These are phyloP conservation scores for Saccostrea glomerata DNA, from an alignment of 1,140 invertebrate genomes.

Conservation along the genomic window DNA sequence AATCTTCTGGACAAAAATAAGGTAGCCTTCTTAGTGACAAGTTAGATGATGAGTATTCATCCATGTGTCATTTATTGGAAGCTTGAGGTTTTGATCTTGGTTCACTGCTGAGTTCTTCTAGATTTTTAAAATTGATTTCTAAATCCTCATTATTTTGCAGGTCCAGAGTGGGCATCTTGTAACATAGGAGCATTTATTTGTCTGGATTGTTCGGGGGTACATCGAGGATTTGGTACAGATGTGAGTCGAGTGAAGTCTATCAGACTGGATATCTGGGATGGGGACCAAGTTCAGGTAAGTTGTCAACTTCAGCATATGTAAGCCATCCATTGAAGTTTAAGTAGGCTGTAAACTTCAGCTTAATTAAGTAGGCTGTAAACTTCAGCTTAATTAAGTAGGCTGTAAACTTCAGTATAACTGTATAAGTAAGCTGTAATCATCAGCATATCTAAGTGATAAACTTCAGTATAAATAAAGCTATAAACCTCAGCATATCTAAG, in stretches of 20 bases:
- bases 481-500: no score
- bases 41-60: no score
- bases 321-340: not conserved
- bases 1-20: not conserved
- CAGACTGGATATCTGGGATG: conserved; percentile 87
- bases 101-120: not conserved
- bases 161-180: conserved; percentile 94
- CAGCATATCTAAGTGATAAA: no score
- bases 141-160: conserved; percentile 79
- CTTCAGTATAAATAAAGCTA: no score
- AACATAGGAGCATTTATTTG: conserved; percentile 95
- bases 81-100: not conserved
- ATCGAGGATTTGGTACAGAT: conserved; percentile 90
- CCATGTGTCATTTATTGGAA: no score
- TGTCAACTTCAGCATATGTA: not conserved
- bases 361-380: no score
- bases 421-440: no score
- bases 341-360: no score
- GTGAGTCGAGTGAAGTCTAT: conserved; percentile 94
- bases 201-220: conserved; percentile 89
- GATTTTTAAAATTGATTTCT: not conserved
- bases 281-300: conserved; percentile 75
- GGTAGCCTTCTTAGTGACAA: no score
- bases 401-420: no score
- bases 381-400: no score